phyloP scores from a whole-genome alignment of 2,113 vertebrate species.

The Scomber japonicus region DNA sequence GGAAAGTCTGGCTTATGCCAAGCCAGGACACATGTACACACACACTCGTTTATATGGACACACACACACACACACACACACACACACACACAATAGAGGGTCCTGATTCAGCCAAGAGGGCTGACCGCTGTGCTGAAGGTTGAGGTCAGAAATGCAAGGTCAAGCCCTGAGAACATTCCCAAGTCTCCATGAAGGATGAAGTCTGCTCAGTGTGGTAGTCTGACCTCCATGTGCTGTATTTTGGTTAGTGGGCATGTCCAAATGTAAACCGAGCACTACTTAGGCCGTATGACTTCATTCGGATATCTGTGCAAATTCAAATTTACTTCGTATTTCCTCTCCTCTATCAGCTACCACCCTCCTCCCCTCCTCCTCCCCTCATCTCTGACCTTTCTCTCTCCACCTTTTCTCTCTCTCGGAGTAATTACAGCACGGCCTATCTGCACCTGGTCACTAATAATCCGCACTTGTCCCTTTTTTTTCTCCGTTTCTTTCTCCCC shows the following conservation, averaged over 20 bases:
- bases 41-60: constrained; percentile 17
- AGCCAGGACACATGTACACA: constrained; percentile 40
- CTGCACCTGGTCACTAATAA: constrained; percentile 82
- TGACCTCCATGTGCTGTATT: constrained; percentile 8
- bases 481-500: constrained; percentile 18
- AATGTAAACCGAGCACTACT: constrained; percentile 27
- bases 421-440: constrained; percentile 79
- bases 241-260: constrained; percentile 16
- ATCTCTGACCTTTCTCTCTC: constrained; percentile 43
- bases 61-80: constrained; percentile 34
- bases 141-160: constrained; percentile 60
- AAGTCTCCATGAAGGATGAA: constrained; percentile 11
- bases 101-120: constrained; percentile 46
- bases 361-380: constrained; percentile 16
- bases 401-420: constrained; percentile 14
- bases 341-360: constrained; percentile 17
- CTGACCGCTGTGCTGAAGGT: constrained; percentile 36
- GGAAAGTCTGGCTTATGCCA: constrained; percentile 75
- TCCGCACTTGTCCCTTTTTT: constrained; percentile 56
- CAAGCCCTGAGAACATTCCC: constrained; percentile 58
- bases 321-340: neutral
- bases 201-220: constrained; percentile 21
- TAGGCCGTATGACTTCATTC: constrained; percentile 16
- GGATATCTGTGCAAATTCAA: too few relatives aligned
- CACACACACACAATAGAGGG: constrained; percentile 27